phyloP scores from a whole-genome alignment of 2,888 invertebrate genomes.

The Diarsia mendica region DNA sequence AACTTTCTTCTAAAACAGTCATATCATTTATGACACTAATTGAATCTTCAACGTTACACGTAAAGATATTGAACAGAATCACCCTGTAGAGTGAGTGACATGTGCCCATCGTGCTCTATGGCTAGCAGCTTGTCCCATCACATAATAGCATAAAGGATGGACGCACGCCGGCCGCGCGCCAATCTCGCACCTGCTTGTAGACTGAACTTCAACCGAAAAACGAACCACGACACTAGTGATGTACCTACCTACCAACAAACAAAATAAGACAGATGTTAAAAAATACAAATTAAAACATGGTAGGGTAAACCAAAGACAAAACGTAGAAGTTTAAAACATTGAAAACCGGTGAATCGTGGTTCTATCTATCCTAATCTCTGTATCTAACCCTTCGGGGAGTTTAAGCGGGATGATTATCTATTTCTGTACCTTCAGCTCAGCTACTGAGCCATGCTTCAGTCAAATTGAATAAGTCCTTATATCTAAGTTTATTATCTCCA shows the following conservation, averaged over 20 bases:
- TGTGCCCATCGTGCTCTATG: constrained; percentile 76
- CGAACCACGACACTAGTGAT: constrained; percentile 33
- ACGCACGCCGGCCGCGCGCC: constrained; percentile 75
- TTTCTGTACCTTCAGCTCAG: not conserved
- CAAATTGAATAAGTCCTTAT: not conserved
- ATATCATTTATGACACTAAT: not conserved
- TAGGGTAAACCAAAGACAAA: too few species aligned
- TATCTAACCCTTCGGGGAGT: not conserved
- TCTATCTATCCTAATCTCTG: too few species aligned
- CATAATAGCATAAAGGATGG: constrained; percentile 82
- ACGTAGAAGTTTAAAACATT: not conserved
- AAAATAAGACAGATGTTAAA: too few species aligned
- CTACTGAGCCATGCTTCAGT: not conserved
- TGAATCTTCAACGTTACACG: not conserved
- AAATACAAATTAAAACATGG: constrained; percentile 11
- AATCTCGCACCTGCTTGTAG: constrained; percentile 71
- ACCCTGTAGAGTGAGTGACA: constrained; percentile 70
- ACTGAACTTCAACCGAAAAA: constrained; percentile 44
- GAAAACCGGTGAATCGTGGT: not conserved
- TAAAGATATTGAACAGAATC: not conserved
- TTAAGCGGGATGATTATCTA: not conserved
- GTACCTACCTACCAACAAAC: not conserved
- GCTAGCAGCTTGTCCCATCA: constrained; percentile 82
- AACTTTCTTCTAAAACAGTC: not conserved
- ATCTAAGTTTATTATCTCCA: not conserved